Conservation (phyloP, 1,140 invertebrate species). For the Sesamia nonagrioides region DNA sequence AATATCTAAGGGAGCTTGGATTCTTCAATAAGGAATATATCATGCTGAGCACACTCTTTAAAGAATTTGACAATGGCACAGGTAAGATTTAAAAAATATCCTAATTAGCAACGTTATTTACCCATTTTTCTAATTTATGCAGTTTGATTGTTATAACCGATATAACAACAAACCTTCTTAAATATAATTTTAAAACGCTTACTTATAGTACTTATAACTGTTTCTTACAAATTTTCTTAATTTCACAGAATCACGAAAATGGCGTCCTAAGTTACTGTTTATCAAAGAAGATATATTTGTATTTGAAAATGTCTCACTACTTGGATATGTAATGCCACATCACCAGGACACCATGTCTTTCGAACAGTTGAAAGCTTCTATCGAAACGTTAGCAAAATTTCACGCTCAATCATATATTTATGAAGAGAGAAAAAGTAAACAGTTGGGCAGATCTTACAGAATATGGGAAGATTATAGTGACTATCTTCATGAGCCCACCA, state of each 20-base stretch:
- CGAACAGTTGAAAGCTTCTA: constrained; percentile 83
- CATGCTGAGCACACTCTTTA: constrained; percentile 71
- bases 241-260: constrained; percentile 65
- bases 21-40: constrained; percentile 79
- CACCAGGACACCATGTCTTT: constrained; percentile 73
- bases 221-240: not conserved
- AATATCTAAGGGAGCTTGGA: constrained; percentile 67
- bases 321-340: constrained; percentile 72
- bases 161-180: not conserved
- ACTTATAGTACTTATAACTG: not conserved
- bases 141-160: constrained; percentile 1
- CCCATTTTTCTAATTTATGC: no score
- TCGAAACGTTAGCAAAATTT: constrained; percentile 87
- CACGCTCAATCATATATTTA: constrained; percentile 88
- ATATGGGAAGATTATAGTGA: constrained; percentile 86
- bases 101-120: no score
- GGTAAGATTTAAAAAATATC: constrained; percentile 57
- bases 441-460: constrained; percentile 81
- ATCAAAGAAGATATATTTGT: constrained; percentile 74
- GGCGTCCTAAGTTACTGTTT: constrained; percentile 69
- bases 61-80: constrained; percentile 63
- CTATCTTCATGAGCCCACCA: constrained; percentile 76
- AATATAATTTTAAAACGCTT: no score
- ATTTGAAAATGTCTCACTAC: constrained; percentile 73
- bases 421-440: constrained; percentile 80